A percentile compares a stretch with the other conserved stretches of the same genome.
phyloP scores from a whole-genome alignment of 1,140 invertebrate genomes.

The Mylabris phalerata region DNA sequence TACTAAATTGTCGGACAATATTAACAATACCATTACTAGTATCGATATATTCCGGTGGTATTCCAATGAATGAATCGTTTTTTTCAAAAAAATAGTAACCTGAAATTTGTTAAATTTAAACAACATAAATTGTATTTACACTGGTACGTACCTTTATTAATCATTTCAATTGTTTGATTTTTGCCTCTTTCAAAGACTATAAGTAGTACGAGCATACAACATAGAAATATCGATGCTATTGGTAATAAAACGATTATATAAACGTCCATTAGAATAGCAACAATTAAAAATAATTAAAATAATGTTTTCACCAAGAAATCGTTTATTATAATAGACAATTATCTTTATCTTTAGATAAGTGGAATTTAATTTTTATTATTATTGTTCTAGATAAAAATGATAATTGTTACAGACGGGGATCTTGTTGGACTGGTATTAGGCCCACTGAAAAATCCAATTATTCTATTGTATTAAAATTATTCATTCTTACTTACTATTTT shows the following conservation, averaged over 20 bases:
- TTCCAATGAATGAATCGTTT: slow-evolving; percentile 1
- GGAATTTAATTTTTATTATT: no score
- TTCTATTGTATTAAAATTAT: background rate
- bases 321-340: no score
- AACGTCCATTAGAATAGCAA: background rate
- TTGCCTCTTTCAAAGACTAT: slow-evolving; percentile 4
- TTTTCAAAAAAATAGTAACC: slow-evolving; percentile 9
- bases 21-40: no score
- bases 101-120: background rate
- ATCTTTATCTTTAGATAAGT: no score
- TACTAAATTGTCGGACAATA: no score
- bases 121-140: no score
- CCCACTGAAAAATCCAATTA: slow-evolving; percentile 6
- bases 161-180: slow-evolving; percentile 5
- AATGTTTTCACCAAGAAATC: no score
- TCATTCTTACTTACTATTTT: background rate
- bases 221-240: slow-evolving; percentile 7
- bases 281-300: no score
- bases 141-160: slow-evolving; percentile 2
- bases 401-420: no score
- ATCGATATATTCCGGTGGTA: slow-evolving; percentile 9
- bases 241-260: slow-evolving; percentile 7
- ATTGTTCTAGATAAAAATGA: no score
- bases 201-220: slow-evolving; percentile 8
- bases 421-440: background rate